Conservation (phyloP, 2,888 invertebrate genomes). For the Noctua janthe region DNA sequence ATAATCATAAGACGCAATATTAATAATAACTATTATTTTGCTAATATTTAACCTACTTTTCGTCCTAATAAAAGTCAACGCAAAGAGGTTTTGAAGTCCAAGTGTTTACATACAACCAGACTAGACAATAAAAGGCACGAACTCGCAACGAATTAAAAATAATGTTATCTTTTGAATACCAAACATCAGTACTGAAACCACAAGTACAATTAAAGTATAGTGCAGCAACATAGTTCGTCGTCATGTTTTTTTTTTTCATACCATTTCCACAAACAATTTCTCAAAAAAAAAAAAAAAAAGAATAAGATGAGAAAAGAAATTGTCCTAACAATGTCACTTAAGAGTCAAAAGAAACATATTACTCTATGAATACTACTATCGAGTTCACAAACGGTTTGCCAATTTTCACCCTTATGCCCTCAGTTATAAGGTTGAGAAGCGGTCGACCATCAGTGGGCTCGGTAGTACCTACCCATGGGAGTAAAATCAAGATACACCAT, state of each 20-base stretch:
- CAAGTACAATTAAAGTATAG: neutral
- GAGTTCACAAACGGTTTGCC: too few species aligned
- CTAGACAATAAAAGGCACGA: constrained; percentile 84
- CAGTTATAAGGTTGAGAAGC: too few species aligned
- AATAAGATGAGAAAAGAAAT: too few species aligned
- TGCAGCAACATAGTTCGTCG: neutral
- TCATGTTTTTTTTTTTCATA: neutral
- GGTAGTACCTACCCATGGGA: neutral
- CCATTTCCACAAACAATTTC: neutral
- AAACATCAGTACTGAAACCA: constrained; percentile 10
- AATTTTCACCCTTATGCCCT: too few species aligned
- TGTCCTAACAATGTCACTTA: neutral
- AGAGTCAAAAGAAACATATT: neutral
- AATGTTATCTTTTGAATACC: constrained; percentile 39
- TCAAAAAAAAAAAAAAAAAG: too few species aligned
- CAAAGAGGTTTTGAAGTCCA: constrained; percentile 80
- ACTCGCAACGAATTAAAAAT: constrained; percentile 73
- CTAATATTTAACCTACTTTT: constrained; percentile 62
- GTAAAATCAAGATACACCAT: neutral
- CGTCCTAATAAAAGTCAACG: constrained; percentile 71
- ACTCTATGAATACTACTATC: neutral
- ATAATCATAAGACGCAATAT: constrained; percentile 63
- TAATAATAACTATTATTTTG: constrained; percentile 59
- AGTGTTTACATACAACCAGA: constrained; percentile 72
- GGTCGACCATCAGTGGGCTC: too few species aligned